Percentiles rank a stretch among this genome's conserved stretches.
Evolutionary conservation across 2,113 vertebrate genomes (phyloP).

Genomic region (human (Homo sapiens)): GRCh38 chr12:8091501-8092000

Average conservation of each 20-base stretch:
- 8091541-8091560: no score
- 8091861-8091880: slow-evolving; percentile 2
- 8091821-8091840: slow-evolving; percentile 98
- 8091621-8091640: no score
- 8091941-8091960: not conserved
- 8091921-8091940: not conserved
- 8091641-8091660: no score
- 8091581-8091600: no score
- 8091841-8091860: slow-evolving; percentile 96
- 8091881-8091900: not conserved
- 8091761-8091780: slow-evolving; percentile 93
- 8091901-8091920: not conserved
- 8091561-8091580: no score
- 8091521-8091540: no score
- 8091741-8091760: not conserved
- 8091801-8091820: slow-evolving; percentile 98
- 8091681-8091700: no score
- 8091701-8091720: no score
- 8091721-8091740: not conserved
- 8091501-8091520: no score
- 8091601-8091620: no score
- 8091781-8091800: slow-evolving; percentile 96
- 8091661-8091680: no score
- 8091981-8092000: not conserved
- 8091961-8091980: not conserved